Evolutionary conservation across 2,888 invertebrate species (phyloP), one percentile per base, ranked within the genome.

Genomic region (Leucoma salicis): DNA sequence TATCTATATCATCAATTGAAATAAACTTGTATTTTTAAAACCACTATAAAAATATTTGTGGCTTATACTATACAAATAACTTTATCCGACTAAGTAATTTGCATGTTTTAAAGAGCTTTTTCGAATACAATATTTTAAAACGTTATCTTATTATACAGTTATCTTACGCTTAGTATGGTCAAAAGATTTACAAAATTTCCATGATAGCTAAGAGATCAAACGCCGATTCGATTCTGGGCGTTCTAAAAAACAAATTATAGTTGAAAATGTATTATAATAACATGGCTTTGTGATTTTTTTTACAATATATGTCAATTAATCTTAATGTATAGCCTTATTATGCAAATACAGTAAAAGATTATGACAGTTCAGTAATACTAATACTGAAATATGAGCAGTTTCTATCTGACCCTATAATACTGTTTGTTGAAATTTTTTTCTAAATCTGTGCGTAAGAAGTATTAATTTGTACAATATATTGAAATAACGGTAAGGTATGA

Each of bases 291-390:
- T 39, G 33, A 47, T 4, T 43, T 53, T 47, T 29, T 54, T 57
- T 57, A 52, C 32, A 41, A 29, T 39, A 46, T 33, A 51, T 48
- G 34, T 42, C 49, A 53, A 57, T 57, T 53, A 60, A 60, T 60
- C 45, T 46, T 38, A 55, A 60, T 34, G 39, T 53, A 60, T 51
- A 39, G 41, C 42, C 33, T 32, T 57, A 60, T 39, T 53, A 60
- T 55, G 57, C 38, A 53, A 60, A 60, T 60, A 48, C 33, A 49
- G 14, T 42, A 41, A 42, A 14, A 48, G 50, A 57, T 51, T 49
- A 53, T 49, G 46, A 35, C 34, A 60, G 35, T 48, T 49, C 35
- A 47, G 43, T 35, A 41, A 14, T 39, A 42, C 38, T 42, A 36
- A 43, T 39, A 50, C 41, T 35, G 44, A 42, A 46, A 52, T 16